Conservation (phyloP, 1,140 invertebrate genomes). For the Apocrypta bakeri region DNA sequence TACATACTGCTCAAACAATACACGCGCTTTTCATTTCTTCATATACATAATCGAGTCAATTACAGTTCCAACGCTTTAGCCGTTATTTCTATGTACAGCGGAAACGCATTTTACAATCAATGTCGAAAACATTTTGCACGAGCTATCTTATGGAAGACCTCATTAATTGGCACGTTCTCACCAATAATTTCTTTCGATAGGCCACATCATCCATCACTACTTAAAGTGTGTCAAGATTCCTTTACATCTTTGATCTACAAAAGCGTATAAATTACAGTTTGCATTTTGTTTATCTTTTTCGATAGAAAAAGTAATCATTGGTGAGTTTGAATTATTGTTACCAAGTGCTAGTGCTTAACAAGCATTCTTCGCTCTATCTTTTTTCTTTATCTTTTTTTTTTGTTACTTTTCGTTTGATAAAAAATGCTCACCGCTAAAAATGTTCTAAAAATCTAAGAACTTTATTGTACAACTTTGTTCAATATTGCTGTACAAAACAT, state of each 20-base stretch:
- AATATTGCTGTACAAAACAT: conserved; percentile 64
- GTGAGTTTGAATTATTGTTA: not conserved
- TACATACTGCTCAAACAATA: conserved; percentile 39
- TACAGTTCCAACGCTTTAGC: conserved; percentile 26
- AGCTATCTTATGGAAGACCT: conserved; percentile 59
- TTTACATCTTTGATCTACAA: conserved; percentile 41
- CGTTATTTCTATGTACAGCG: conserved; percentile 27
- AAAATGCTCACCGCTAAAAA: conserved; percentile 50
- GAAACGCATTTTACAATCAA: conserved; percentile 40
- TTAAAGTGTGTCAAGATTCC: conserved; percentile 11
- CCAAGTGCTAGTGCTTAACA: not conserved
- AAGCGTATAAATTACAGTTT: conserved; percentile 49
- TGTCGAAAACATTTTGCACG: conserved; percentile 53
- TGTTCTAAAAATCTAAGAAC: conserved; percentile 61
- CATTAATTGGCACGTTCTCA: conserved; percentile 58
- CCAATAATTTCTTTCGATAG: conserved; percentile 52
- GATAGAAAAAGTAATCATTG: conserved; percentile 27
- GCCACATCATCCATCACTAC: conserved; percentile 48
- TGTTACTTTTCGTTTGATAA: conserved; percentile 33
- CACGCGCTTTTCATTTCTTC: conserved; percentile 2
- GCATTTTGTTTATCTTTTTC: conserved; percentile 27
- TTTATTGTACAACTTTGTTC: conserved; percentile 50
- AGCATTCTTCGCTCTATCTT: not conserved
- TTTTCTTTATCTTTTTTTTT: conserved; percentile 1
- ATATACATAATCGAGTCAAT: conserved; percentile 47